Percentiles rank a stretch among this genome's conserved stretches.
phyloP scores from a whole-genome alignment of 2,113 vertebrate species.

The Onychorhynchus coronatus region DNA sequence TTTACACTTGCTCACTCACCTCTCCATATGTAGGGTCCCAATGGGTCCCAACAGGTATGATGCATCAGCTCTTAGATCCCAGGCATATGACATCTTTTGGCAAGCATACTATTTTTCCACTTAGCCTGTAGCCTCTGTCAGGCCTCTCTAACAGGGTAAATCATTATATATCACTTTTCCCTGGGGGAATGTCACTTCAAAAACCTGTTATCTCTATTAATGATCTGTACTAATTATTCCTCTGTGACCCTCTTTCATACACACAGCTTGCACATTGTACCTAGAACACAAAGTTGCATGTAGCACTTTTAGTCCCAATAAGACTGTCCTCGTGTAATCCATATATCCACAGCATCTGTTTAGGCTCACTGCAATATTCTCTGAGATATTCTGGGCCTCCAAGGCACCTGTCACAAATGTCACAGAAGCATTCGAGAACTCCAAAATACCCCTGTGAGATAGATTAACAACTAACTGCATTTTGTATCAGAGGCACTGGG shows the following conservation, averaged over 20 bases:
- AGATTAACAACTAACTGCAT: not conserved
- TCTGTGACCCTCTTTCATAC: not conserved
- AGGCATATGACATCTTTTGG: not conserved
- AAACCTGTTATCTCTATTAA: not conserved
- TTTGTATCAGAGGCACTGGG: not conserved
- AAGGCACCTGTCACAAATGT: not conserved
- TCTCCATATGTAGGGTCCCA: accelerated
- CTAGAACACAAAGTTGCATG: not conserved
- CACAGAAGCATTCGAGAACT: not conserved
- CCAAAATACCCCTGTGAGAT: not conserved
- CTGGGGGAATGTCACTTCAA: not conserved
- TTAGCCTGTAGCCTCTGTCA: not conserved
- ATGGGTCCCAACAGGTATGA: not conserved
- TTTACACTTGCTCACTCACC: not conserved
- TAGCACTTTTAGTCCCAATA: not conserved
- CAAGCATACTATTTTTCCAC: not conserved
- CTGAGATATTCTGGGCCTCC: not conserved
- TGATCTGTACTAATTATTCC: not conserved
- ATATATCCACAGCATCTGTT: not conserved
- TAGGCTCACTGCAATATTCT: not conserved
- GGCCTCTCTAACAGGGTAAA: not conserved
- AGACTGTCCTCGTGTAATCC: not conserved
- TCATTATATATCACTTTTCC: not conserved
- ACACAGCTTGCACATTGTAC: not conserved
- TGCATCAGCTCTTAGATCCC: not conserved